A percentile compares a stretch with the other conserved stretches of the same genome.
These are phyloP conservation scores for Drosophila neotestacea DNA, from an alignment of 2,888 invertebrate species.

Conservation along the genomic window DNA sequence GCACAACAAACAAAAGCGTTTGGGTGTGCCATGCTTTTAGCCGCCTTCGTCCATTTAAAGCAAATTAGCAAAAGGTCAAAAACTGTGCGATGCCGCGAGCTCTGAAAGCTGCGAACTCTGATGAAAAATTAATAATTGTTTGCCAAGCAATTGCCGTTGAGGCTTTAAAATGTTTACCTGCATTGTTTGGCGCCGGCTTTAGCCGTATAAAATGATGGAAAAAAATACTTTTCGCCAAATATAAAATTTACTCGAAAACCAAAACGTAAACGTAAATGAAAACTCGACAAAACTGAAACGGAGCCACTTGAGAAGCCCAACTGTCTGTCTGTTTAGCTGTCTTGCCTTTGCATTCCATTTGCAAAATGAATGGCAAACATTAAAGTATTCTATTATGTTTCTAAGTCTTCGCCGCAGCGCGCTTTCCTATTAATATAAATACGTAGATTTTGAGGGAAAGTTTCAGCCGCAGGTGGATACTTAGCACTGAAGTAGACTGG, in stretches of 20 bases:
- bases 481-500: conserved; percentile 43
- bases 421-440: conserved; percentile 60
- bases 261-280: conserved; percentile 5
- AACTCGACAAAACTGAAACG: conserved; percentile 12
- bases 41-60: conserved; percentile 65
- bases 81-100: conserved; percentile 22
- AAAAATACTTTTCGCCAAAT: conserved; percentile 21
- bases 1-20: conserved; percentile 22
- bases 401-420: conserved; percentile 32
- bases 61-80: conserved; percentile 75
- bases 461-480: conserved; percentile 71
- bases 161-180: conserved; percentile 55
- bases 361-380: conserved; percentile 70
- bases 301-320: conserved; percentile 20
- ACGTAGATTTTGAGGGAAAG: conserved; percentile 53
- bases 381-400: conserved; percentile 43
- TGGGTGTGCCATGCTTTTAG: conserved; percentile 59
- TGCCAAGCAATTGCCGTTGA: conserved; percentile 59
- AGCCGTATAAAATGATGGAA: conserved; percentile 12
- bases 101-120: conserved; percentile 28
- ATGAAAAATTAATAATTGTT: conserved; percentile 76
- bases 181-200: conserved; percentile 31
- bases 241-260: conserved; percentile 18
- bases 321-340: neutral
- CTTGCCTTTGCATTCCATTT: conserved; percentile 51